phyloP scores from a whole-genome alignment of 2,888 invertebrate species.

The Chironomus riparius region DNA sequence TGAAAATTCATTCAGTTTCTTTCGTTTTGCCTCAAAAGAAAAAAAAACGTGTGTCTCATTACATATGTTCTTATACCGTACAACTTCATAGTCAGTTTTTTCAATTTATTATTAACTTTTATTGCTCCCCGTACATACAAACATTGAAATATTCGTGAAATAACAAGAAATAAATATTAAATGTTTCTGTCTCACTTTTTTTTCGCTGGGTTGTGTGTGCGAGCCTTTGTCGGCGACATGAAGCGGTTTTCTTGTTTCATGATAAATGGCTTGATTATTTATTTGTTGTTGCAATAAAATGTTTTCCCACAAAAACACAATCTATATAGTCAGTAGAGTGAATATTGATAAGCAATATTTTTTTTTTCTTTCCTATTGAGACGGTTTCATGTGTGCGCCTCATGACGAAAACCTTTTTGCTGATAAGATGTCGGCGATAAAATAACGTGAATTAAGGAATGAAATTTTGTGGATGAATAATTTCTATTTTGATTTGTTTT shows the following conservation, averaged over 20 bases:
- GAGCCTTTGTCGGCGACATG: constrained; percentile 8
- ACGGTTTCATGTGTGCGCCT: neutral
- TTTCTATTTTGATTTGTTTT: too few relatives aligned
- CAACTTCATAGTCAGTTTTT: neutral
- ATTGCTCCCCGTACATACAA: constrained; percentile 1
- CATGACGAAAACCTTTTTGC: constrained; percentile 14
- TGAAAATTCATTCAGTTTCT: constrained; percentile 13
- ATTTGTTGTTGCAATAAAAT: constrained; percentile 23
- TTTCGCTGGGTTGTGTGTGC: too few relatives aligned
- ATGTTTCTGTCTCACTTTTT: too few relatives aligned
- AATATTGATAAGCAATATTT: neutral
- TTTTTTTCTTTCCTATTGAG: neutral
- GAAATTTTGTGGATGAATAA: too few relatives aligned
- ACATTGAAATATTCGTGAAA: neutral
- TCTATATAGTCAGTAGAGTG: neutral
- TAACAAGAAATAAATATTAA: neutral
- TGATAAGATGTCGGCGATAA: constrained; percentile 4
- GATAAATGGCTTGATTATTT: constrained; percentile 22
- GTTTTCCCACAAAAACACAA: constrained; percentile 1
- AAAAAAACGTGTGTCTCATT: constrained; percentile 7
- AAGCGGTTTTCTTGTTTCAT: constrained; percentile 26
- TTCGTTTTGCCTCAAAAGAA: neutral
- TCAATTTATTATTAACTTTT: constrained; percentile 1
- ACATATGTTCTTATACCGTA: constrained; percentile 4
- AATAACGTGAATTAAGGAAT: too few relatives aligned